These are phyloP conservation scores for Phrynocephalus guinanensis DNA, from an alignment of 2,797 vertebrate genomes.

Conservation along the genomic window DNA sequence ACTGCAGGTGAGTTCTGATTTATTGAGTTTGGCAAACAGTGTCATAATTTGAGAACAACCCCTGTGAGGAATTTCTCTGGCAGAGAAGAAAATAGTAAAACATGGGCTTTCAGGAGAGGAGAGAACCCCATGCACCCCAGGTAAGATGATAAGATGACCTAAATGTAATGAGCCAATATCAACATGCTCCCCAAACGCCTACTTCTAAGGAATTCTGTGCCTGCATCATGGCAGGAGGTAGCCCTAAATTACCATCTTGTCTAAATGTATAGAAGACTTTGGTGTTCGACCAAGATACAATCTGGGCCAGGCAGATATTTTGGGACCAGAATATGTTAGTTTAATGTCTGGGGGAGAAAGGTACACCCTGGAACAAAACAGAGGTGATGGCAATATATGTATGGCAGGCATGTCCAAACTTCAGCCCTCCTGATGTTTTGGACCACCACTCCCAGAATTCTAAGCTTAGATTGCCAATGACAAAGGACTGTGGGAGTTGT, in stretches of 20 bases:
- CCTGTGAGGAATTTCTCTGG: conserved; percentile 65
- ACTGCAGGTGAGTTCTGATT: not conserved
- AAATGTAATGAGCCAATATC: conserved; percentile 52
- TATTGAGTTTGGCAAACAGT: conserved; percentile 59
- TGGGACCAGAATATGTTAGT: conserved; percentile 39
- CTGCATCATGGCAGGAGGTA: conserved; percentile 15
- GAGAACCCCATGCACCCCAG: conserved; percentile 66
- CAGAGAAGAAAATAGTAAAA: conserved; percentile 64
- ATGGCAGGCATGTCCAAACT: not conserved
- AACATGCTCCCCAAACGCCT: conserved; percentile 18
- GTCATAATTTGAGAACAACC: conserved; percentile 69
- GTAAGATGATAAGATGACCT: conserved; percentile 61
- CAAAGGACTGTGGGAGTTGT: no score
- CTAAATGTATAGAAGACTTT: conserved; percentile 22
- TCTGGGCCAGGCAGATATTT: not conserved
- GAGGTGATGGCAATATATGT: not conserved
- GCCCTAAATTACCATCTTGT: not conserved
- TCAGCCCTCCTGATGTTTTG: no score
- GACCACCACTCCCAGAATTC: no score
- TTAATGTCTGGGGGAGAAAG: conserved; percentile 59
- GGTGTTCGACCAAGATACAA: conserved; percentile 23
- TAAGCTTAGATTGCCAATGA: no score
- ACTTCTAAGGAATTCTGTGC: conserved; percentile 36
- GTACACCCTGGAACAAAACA: conserved; percentile 29
- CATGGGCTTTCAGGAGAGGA: conserved; percentile 62